phyloP scores from a whole-genome alignment of 2,888 invertebrate genomes.

The Podotricha telesiphe region DNA sequence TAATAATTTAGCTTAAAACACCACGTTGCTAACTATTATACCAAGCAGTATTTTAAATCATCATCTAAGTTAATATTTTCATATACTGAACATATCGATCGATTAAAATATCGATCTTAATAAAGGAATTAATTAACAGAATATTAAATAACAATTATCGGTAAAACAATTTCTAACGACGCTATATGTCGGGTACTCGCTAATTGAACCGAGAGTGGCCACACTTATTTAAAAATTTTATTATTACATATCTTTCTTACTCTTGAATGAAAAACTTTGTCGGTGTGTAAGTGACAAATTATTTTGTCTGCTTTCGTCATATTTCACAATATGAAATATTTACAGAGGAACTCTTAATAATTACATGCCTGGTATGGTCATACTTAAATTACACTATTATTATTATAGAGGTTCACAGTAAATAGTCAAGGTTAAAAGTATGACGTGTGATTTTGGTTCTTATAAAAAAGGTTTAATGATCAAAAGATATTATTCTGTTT shows the following conservation, averaged over 20 bases:
- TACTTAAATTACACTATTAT: conserved; percentile 19
- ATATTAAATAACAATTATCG: conserved; percentile 11
- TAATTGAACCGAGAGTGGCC: neutral
- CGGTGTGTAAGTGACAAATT: too few species aligned
- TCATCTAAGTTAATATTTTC: too few species aligned
- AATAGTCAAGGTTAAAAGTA: conserved; percentile 18
- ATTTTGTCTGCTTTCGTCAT: neutral
- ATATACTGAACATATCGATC: too few species aligned
- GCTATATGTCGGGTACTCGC: neutral
- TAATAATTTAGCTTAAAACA: neutral
- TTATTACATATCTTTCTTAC: too few species aligned
- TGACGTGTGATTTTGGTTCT: conserved; percentile 8
- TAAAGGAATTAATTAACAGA: neutral
- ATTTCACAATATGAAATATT: neutral
- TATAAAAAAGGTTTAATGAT: conserved; percentile 6
- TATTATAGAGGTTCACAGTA: conserved; percentile 1
- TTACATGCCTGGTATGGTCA: neutral
- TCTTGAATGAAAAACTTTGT: too few species aligned
- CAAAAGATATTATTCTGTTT: conserved; percentile 6
- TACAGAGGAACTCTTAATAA: neutral
- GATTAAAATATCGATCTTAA: neutral
- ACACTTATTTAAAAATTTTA: neutral
- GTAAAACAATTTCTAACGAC: neutral
- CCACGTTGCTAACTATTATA: neutral
- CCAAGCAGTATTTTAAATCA: neutral